Conservation (phyloP, 2,113 vertebrate species). For the Ovibos moschatus region DNA sequence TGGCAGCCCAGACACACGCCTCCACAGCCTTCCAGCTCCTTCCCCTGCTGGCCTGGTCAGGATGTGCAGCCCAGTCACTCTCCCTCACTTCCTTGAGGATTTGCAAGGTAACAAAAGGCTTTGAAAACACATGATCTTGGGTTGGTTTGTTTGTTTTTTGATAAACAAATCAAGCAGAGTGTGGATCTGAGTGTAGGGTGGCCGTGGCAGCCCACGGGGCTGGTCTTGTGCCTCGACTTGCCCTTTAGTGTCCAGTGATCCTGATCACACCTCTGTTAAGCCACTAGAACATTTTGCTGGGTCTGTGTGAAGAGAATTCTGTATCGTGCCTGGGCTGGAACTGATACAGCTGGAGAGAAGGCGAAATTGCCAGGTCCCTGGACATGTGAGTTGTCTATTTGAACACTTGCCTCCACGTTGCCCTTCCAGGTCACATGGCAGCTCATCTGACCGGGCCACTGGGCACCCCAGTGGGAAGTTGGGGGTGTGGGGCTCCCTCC, state of each 20-base stretch:
- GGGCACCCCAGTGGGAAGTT: background rate
- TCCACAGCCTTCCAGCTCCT: background rate
- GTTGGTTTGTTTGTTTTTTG: background rate
- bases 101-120: background rate
- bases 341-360: background rate
- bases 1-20: background rate
- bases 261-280: background rate
- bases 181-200: background rate
- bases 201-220: background rate
- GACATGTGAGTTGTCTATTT: background rate
- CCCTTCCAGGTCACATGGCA: background rate
- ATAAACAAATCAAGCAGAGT: background rate
- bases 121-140: background rate
- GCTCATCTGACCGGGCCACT: background rate
- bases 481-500: accelerated
- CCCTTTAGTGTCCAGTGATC: background rate
- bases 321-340: background rate
- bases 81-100: background rate
- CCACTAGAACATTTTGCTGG: background rate
- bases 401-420: background rate
- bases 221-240: background rate
- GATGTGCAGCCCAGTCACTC: background rate
- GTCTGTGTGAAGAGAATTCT: background rate
- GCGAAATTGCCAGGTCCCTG: background rate
- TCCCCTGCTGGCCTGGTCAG: background rate